phyloP scores from a whole-genome alignment of 2,113 vertebrate species.

The Neotoma lepida region DNA sequence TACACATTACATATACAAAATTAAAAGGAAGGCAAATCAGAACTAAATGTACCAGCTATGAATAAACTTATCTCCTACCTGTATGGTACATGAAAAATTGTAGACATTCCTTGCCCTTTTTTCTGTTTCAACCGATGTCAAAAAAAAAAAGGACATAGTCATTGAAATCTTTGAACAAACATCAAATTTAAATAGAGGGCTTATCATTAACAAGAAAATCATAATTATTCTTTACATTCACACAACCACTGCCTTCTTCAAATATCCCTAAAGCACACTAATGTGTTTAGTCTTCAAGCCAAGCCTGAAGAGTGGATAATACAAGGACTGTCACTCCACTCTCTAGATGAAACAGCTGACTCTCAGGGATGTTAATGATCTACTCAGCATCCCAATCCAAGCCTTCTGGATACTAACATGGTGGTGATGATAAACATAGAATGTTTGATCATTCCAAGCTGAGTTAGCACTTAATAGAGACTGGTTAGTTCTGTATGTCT shows the following conservation, averaged over 20 bases:
- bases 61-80: constrained; percentile 74
- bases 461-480: not conserved
- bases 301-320: not conserved
- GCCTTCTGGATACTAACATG: constrained; percentile 18
- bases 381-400: not conserved
- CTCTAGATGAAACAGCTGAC: constrained; percentile 5
- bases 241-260: constrained; percentile 28
- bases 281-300: not conserved
- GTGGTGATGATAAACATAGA: not conserved
- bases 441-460: not conserved
- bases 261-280: constrained; percentile 35
- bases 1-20: constrained; percentile 56
- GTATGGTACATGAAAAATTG: constrained; percentile 57
- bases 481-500: not conserved
- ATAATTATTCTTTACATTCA: constrained; percentile 52
- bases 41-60: constrained; percentile 71
- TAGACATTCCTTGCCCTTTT: constrained; percentile 62
- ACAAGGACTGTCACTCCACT: not conserved
- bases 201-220: constrained; percentile 45
- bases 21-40: constrained; percentile 71
- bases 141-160: constrained; percentile 59
- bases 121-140: constrained; percentile 65
- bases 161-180: constrained; percentile 61
- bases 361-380: constrained; percentile 41
- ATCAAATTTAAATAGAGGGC: not conserved